Base-by-base conservation (phyloP, 1,140 invertebrate species). In the Aphaenogaster floridana region DNA sequence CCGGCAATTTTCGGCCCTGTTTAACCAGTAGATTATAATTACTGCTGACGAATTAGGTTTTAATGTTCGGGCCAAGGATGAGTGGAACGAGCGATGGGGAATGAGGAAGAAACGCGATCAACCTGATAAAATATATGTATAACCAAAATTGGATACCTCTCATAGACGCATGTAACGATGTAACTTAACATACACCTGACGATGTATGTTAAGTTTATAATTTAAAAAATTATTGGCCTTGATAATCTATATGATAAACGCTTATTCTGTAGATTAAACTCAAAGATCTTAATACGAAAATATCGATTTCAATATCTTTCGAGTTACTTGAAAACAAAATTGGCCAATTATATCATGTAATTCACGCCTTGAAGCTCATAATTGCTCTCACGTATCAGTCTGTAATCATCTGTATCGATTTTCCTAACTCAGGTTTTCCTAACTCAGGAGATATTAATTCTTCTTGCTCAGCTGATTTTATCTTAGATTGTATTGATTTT, bases 21-120 rank as follows among this genome's bases (percentile, higher is more conserved):
- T 85, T 68, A 74, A 85, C 72, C 15, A 52, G 21, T 28, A 17
- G 74, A 85, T 78, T 85, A 48, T 64, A 85, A 78, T 85, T 85
- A 84, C 80, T 36, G 69, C 11, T 84, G 80, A 84, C 42, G 59
- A 84, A 84, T 74, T 59, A 39, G 54, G 28, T 59, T 59, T 57
- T 39, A 13, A 61, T 50, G 39, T n/a, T 36, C 39, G 42, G 45
- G 9, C 63, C 13, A 69, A 42, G 21, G 42, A 59, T 39, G 42
- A 50, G 17, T 21, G 28, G 7, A 28, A 7, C n/a, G 48, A n/a
- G 36, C 36, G 4, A 63, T 15, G 34, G 36, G 15, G 48, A 13
- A 13, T 11, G 36, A 42, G 8, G 9, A 28, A 36, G n/a, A 59
- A 57, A 74, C 15, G 4, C 39, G 5, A 17, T 61, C 54, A 81